A percentile compares a stretch with the other conserved stretches of the same genome.
phyloP scores from a whole-genome alignment of 2,888 invertebrate species.

The Pelosia muscerda region DNA sequence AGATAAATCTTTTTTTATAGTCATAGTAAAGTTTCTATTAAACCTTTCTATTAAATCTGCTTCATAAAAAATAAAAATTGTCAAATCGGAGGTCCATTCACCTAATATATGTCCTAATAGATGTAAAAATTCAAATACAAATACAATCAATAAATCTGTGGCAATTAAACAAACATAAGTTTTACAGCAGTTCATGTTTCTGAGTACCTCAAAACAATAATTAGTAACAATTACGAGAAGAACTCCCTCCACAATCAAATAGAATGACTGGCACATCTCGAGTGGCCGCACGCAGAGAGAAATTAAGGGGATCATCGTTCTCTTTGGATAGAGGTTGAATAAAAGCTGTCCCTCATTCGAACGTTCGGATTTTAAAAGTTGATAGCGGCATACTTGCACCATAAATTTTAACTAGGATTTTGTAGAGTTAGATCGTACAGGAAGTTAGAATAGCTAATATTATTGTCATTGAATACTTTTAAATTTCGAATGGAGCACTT shows the following conservation, averaged over 20 bases:
- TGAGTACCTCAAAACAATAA: constrained; percentile 80
- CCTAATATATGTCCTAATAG: background rate
- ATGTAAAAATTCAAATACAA: background rate
- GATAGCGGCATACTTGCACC: constrained; percentile 43
- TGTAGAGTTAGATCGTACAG: background rate
- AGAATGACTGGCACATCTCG: constrained; percentile 81
- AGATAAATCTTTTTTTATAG: background rate
- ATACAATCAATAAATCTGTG: constrained; percentile 54
- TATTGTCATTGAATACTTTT: background rate
- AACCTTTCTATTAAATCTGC: background rate
- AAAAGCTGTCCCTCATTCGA: constrained; percentile 57
- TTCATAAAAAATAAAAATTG: too few relatives aligned
- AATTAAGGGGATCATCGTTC: constrained; percentile 68
- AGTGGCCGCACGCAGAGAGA: constrained; percentile 82
- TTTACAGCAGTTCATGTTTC: constrained; percentile 62
- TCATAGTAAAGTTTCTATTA: background rate
- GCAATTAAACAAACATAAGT: constrained; percentile 62
- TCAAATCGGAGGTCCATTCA: too few relatives aligned
- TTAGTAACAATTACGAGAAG: constrained; percentile 82
- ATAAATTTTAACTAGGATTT: background rate
- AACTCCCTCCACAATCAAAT: constrained; percentile 83
- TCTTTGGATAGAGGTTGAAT: constrained; percentile 53
- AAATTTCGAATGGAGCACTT: background rate
- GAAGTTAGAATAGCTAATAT: too few relatives aligned
- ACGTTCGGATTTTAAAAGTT: constrained; percentile 58